Evolutionary conservation across 1,140 invertebrate genomes (phyloP).

Genomic region (Phthorimaea operculella): DNA sequence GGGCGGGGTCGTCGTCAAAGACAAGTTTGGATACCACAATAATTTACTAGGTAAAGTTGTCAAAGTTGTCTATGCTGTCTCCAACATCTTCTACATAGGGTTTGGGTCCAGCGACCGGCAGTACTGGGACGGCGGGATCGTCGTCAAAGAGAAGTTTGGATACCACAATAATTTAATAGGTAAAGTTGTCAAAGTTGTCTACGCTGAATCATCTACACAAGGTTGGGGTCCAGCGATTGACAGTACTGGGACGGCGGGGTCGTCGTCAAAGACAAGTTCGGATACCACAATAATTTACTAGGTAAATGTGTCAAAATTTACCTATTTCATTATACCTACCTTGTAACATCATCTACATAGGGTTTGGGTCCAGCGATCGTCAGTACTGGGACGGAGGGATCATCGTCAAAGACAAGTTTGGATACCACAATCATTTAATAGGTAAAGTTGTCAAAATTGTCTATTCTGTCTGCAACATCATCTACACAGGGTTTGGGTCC

Average conservation of each 20-base stretch:
- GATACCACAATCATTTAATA: slow-evolving; percentile 32
- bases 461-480: slow-evolving; percentile 21
- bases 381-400: slow-evolving; percentile 31
- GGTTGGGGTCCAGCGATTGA: slow-evolving; percentile 25
- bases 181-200: too few species aligned
- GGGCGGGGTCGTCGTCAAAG: slow-evolving; percentile 5
- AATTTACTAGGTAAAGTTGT: slow-evolving; percentile 17
- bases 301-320: slow-evolving; percentile 7
- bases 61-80: too few species aligned
- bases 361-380: slow-evolving; percentile 25
- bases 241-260: slow-evolving; percentile 34
- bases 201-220: slow-evolving; percentile 25
- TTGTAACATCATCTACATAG: slow-evolving; percentile 29
- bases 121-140: slow-evolving; percentile 29
- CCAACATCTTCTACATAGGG: slow-evolving; percentile 25
- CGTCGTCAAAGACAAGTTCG: slow-evolving; percentile 18
- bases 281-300: slow-evolving; percentile 32
- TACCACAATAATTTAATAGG: slow-evolving; percentile 31
- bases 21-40: slow-evolving; percentile 35
- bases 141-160: slow-evolving; percentile 20
- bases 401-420: slow-evolving; percentile 17
- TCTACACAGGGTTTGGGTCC: slow-evolving; percentile 26
- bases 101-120: slow-evolving; percentile 30
- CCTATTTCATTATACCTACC: too few species aligned
- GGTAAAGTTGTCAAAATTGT: too few species aligned